These are phyloP conservation scores for Agrypnia vestita DNA, from an alignment of 1,140 invertebrate species.

Conservation along the genomic window DNA sequence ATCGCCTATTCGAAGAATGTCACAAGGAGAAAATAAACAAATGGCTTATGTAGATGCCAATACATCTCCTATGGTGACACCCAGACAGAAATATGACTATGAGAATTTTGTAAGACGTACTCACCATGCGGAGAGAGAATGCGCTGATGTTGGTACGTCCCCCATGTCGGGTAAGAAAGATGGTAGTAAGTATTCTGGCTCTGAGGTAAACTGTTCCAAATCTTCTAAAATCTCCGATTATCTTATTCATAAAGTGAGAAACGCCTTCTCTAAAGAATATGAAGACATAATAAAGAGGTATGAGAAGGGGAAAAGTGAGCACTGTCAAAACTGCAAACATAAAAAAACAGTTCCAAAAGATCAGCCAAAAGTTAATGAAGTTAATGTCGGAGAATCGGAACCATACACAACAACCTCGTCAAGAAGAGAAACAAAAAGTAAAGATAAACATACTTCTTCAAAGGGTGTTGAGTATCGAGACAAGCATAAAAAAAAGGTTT, in stretches of 20 bases:
- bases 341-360: slow-evolving; percentile 2
- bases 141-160: not conserved
- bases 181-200: not conserved
- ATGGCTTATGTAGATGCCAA: slow-evolving; percentile 16
- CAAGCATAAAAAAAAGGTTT: not conserved
- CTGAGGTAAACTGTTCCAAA: not conserved
- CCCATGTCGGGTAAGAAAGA: not conserved
- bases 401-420: not conserved
- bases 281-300: slow-evolving; percentile 35
- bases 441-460: not conserved
- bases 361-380: slow-evolving; percentile 14
- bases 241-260: slow-evolving; percentile 29
- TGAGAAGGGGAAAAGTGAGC: not conserved
- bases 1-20: not conserved
- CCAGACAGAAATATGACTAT: not conserved
- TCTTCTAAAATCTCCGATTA: slow-evolving; percentile 1
- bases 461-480: not conserved
- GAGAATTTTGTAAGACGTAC: not conserved
- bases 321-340: slow-evolving; percentile 1
- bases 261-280: slow-evolving; percentile 33
- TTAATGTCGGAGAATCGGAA: slow-evolving; percentile 6
- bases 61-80: slow-evolving; percentile 31
- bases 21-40: not conserved
- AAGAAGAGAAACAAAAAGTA: not conserved
- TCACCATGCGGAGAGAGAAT: not conserved